These are phyloP conservation scores for Sinella curviseta DNA, from an alignment of 1,140 invertebrate genomes.

Conservation along the genomic window DNA sequence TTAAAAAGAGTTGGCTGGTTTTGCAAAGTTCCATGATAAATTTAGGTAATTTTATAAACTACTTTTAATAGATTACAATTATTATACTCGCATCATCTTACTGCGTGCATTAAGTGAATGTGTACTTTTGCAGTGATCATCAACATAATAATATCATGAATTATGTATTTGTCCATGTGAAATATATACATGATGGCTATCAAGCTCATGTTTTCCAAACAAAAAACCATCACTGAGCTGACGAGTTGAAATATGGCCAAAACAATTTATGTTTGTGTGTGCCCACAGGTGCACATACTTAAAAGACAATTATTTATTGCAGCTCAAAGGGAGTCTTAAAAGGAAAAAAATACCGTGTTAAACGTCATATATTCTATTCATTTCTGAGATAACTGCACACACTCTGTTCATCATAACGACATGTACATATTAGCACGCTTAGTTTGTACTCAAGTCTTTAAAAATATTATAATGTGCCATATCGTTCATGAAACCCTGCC, in stretches of 20 bases:
- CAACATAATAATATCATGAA: background rate
- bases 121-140: no score
- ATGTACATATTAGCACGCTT: no score
- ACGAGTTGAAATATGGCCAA: slow-evolving; percentile 22
- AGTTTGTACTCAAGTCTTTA: no score
- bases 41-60: no score
- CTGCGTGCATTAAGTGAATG: no score
- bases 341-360: background rate
- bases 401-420: no score
- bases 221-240: slow-evolving; percentile 9
- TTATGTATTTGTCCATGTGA: background rate
- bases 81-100: no score
- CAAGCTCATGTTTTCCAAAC: slow-evolving; percentile 4
- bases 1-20: no score
- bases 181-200: background rate
- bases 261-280: slow-evolving; percentile 16
- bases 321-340: background rate
- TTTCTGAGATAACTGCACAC: background rate
- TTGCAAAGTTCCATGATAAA: no score
- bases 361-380: background rate
- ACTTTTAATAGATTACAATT: no score
- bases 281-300: slow-evolving; percentile 23
- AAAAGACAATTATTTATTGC: slow-evolving; percentile 26
- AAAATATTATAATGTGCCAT: no score
- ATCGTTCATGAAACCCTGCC: no score